Conservation (phyloP, 2,113 vertebrate species). For the Opisthocomus hoazin region DNA sequence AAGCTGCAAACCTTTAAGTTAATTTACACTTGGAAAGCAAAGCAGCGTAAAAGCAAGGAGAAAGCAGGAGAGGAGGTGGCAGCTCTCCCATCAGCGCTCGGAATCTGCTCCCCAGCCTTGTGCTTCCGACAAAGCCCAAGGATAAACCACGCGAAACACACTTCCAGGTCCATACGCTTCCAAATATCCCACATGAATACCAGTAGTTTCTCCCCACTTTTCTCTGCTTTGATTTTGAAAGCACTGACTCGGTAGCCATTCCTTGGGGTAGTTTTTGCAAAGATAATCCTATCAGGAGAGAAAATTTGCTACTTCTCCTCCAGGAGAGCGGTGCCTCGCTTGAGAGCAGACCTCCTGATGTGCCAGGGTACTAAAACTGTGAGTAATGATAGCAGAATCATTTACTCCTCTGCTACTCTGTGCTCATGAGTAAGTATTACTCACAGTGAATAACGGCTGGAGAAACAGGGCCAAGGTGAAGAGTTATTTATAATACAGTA, state of each 20-base stretch:
- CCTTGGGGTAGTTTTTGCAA: not conserved
- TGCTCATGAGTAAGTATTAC: not conserved
- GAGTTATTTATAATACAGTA: constrained; percentile 55
- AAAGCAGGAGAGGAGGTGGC: not conserved
- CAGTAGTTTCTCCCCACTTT: not conserved
- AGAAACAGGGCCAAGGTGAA: constrained; percentile 35
- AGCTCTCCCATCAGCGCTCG: not conserved
- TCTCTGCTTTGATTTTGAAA: not conserved
- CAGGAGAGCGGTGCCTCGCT: not conserved
- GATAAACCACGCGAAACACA: not conserved
- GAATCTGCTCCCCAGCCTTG: not conserved
- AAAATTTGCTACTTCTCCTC: not conserved
- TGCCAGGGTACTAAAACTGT: not conserved
- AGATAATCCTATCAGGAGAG: rapidly evolving
- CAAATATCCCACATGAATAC: not conserved
- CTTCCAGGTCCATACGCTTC: rapidly evolving
- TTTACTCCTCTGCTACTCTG: not conserved
- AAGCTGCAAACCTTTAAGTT: constrained; percentile 58
- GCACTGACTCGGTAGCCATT: not conserved
- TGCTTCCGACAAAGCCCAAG: not conserved
- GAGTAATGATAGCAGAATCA: not conserved
- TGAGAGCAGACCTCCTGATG: not conserved
- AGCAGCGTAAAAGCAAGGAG: not conserved
- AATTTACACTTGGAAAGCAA: constrained; percentile 27
- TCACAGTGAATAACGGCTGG: constrained; percentile 1